A percentile compares a stretch with the other conserved stretches of the same genome.
Conservation (phyloP, 2,888 invertebrate genomes). For the Pelosia muscerda region DNA sequence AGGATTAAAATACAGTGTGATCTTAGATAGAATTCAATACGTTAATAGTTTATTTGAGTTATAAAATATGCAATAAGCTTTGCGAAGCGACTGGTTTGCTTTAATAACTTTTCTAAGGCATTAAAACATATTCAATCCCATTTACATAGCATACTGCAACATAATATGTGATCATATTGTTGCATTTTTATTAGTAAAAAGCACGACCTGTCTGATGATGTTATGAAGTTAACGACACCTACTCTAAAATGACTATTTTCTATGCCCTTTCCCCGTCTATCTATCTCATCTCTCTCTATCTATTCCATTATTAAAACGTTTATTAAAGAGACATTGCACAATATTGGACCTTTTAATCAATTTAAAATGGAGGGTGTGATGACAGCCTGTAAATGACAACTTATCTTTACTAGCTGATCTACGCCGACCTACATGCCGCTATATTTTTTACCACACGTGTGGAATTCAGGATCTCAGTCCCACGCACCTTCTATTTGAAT, state of each 20-base stretch:
- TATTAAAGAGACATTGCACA: neutral
- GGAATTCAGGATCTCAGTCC: no score
- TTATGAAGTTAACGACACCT: neutral
- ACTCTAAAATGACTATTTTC: neutral
- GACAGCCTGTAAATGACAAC: no score
- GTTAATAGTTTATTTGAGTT: no score
- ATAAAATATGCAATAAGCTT: neutral
- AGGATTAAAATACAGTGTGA: conserved; percentile 46
- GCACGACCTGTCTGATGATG: neutral
- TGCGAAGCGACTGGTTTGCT: conserved; percentile 6
- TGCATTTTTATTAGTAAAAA: neutral
- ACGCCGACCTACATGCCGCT: no score
- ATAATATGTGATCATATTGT: neutral
- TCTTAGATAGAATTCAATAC: conserved; percentile 47
- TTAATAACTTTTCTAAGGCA: neutral
- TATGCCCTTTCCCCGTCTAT: neutral
- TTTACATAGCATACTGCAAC: neutral
- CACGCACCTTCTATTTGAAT: no score
- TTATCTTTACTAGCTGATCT: no score
- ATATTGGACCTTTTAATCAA: neutral
- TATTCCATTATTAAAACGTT: neutral
- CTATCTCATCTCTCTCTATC: neutral
- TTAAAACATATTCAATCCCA: neutral
- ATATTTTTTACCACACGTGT: no score
- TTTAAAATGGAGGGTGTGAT: no score